phyloP scores from a whole-genome alignment of 2,888 invertebrate species.

The Chrysodeixis includens region DNA sequence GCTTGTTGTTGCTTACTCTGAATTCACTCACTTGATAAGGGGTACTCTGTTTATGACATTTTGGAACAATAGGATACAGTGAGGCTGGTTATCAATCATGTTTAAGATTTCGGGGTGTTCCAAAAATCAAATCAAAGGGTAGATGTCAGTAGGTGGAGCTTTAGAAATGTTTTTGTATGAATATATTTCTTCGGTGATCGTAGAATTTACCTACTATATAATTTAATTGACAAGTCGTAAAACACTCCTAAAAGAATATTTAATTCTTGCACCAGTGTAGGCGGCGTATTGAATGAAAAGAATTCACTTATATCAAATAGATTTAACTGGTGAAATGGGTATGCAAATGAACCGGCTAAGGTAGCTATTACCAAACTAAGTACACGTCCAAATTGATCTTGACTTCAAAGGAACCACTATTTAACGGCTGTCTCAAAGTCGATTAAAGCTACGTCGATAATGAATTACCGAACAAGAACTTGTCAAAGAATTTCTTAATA shows the following conservation, averaged over 20 bases:
- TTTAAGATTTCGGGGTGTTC: slow-evolving; percentile 7
- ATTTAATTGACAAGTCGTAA: slow-evolving; percentile 19
- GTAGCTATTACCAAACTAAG: slow-evolving; percentile 52
- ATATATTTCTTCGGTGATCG: slow-evolving; percentile 11
- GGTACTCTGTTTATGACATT: slow-evolving; percentile 47
- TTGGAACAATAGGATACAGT: slow-evolving; percentile 35
- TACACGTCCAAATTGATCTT: slow-evolving; percentile 39
- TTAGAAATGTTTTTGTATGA: slow-evolving; percentile 5
- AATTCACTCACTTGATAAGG: slow-evolving; percentile 51
- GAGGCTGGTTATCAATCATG: slow-evolving; percentile 44
- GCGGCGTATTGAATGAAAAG: slow-evolving; percentile 34
- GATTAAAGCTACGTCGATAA: slow-evolving; percentile 37
- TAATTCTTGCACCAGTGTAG: slow-evolving; percentile 33
- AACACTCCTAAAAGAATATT: slow-evolving; percentile 23
- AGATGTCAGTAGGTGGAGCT: neutral
- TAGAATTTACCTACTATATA: neutral
- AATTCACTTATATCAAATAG: slow-evolving; percentile 49
- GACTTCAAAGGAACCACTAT: slow-evolving; percentile 37
- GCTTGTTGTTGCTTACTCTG: slow-evolving; percentile 20
- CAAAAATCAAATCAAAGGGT: slow-evolving; percentile 3
- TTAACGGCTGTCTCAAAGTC: slow-evolving; percentile 25
- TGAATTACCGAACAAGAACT: slow-evolving; percentile 24
- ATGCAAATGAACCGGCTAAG: slow-evolving; percentile 53
- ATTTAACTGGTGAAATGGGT: slow-evolving; percentile 50
- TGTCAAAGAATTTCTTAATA: slow-evolving; percentile 20